Percentiles rank a stretch among this genome's conserved stretches.
Evolutionary conservation across 1,140 invertebrate genomes (phyloP).

Genomic region (Drosophila yakuba): DNA sequence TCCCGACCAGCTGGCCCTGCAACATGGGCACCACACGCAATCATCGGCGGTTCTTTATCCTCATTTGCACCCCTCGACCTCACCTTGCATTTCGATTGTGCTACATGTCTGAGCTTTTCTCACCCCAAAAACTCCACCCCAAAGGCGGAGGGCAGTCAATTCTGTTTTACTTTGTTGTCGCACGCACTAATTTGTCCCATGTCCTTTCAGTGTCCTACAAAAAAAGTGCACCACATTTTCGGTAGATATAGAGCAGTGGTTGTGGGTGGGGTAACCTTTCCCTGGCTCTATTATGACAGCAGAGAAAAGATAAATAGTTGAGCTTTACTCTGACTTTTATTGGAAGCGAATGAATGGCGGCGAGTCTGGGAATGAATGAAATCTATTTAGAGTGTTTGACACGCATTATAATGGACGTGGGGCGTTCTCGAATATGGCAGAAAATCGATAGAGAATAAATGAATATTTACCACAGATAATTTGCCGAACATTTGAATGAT

Average conservation of each 20-base stretch:
- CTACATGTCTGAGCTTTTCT: conserved; percentile 50
- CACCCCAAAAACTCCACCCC: conserved; percentile 23
- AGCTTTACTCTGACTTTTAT: conserved; percentile 42
- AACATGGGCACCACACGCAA: conserved; percentile 62
- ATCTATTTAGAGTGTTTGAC: conserved; percentile 28
- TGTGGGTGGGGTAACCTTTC: conserved; percentile 20
- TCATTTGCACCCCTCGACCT: conserved; percentile 39
- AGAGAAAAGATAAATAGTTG: conserved; percentile 42
- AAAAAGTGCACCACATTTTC: conserved; percentile 58
- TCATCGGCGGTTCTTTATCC: conserved; percentile 46
- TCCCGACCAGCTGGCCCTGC: conserved; percentile 53
- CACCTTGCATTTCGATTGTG: conserved; percentile 62
- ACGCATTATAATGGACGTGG: conserved; percentile 6
- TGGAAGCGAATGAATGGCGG: conserved; percentile 32
- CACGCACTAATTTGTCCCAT: conserved; percentile 74
- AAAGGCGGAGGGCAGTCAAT: conserved; percentile 25
- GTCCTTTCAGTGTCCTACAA: conserved; percentile 74
- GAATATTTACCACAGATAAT: conserved; percentile 16
- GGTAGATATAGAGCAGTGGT: conserved; percentile 1
- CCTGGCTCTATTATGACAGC: conserved; percentile 47
- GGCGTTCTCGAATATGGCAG: conserved; percentile 17
- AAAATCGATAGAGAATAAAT: conserved; percentile 28
- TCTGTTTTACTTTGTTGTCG: conserved; percentile 64
- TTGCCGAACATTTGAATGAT: background rate
- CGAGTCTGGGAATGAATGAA: conserved; percentile 29